Base-by-base conservation (phyloP, 2,113 vertebrate genomes). In the Actinemys pallida region DNA sequence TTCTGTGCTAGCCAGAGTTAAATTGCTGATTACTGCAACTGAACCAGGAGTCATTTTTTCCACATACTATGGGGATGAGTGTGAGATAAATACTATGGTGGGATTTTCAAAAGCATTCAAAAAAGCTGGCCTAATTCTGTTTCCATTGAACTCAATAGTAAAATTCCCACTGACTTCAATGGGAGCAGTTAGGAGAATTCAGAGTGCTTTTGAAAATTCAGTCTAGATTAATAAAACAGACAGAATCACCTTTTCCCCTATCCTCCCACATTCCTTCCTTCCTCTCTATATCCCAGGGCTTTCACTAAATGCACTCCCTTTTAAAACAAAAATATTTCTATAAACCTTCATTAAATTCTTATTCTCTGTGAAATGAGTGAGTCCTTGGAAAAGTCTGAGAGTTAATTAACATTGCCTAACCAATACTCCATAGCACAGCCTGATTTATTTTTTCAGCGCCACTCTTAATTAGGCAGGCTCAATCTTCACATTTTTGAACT, bases 331-430 rank as follows among this genome's bases (percentile, higher is more conserved):
- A 76, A 27, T 14, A 52, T n/a, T 50, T 75, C 47, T 83, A 56
- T 0, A 2, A 54, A 17, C 3, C 11, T 35, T 53, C 85, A 84
- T 90, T 42, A 49, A 49, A 83, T 59, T 3, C 1, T 0, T 56
- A 6, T 25, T 45, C 14, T 56, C 59, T 87, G 10, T 45, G 82
- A 97, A 94, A 94, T 57, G 29, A 88, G 35, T 39, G 84, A 86
- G 3, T 2, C 29, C 6, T 49, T 76, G 49, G 50, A 97, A 88
- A 54, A 5, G 50, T 54, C 16, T 81, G 80, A 81, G 42, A 35
- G 47, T 54, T 54, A 81, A 81, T 81, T 81, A 81, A 53, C 50
- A 52, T n/a, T 65, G 27, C 14, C 31, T 87, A 82, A 92, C 83
- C 1, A 69, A 20, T 45, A 45, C 31, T 53, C 54, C 90, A 81